Base-by-base conservation (phyloP, 35 echinoderm and acorn worm species). In the Apostichopus japonicus region DNA sequence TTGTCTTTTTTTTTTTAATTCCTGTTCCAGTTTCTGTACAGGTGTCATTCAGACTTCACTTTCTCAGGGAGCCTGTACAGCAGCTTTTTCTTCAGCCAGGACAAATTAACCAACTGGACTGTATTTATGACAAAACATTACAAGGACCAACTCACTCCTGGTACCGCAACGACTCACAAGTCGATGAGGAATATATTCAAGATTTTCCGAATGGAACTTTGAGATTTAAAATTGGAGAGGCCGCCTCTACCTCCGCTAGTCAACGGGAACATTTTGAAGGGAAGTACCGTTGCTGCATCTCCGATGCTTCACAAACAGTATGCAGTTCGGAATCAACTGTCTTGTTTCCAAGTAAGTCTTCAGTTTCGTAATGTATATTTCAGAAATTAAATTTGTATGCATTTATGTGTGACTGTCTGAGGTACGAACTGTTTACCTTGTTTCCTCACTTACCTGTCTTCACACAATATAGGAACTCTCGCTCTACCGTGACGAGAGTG, bases 51-150 rank as follows among this genome's bases (percentile, higher is more conserved):
- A 84, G 81, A 84, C 56, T 84, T 57, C 81, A 59, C 14, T 84
- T 84, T 84, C 81, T 84, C 81, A 84, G 81, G 81, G 81, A 84
- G n/a, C 81, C 81, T 56, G 81, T 57, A 24, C 54, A 23, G 15
- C 54, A 84, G 56, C 53, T 84, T 84, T 84, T 57, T 57, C 81
- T 84, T 84, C 16, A 84, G 53, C 53, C 53, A 15, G 55, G 81
- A 57, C n/a, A 84, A 57, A 84, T 84, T 57, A 84, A 84, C 81
- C 81, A 84, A 58, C 23, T 84, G 11, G 81, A 84, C 81, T 84
- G 81, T 84, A 23, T 55, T 23, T 84, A 54, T 84, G 81, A 84
- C 6, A 58, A 84, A 7, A 23, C 54, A 55, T 84, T 24, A 58
- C 55, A 58, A 56, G 16, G 57, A 23, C 21, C 57, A 53, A n/a